These are phyloP conservation scores for Turritopsis rubra DNA, from an alignment of 30 jellyfish, hydroid and myxozoan species.

Conservation along the genomic window DNA sequence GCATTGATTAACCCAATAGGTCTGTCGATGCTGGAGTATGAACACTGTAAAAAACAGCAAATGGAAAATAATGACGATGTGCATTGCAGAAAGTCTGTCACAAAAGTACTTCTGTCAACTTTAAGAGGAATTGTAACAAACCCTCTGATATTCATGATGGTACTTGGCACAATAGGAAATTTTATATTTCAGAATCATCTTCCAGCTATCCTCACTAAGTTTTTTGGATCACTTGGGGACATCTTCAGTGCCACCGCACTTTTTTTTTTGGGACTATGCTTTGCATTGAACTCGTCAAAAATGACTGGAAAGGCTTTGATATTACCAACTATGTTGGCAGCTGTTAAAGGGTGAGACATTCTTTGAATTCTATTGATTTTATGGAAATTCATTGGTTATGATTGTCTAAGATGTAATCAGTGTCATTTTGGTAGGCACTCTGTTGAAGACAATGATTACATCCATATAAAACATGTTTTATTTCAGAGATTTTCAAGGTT, in stretches of 20 bases:
- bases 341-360: slow-evolving; percentile 62
- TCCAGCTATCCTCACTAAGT: slow-evolving; percentile 29
- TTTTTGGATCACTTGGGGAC: slow-evolving; percentile 41
- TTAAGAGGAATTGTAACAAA: slow-evolving; percentile 54
- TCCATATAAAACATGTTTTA: no score
- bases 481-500: no score
- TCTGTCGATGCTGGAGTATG: slow-evolving; percentile 58
- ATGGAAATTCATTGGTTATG: no score
- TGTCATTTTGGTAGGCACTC: no score
- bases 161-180: slow-evolving; percentile 47
- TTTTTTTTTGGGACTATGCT: slow-evolving; percentile 62
- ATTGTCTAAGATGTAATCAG: no score
- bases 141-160: slow-evolving; percentile 81
- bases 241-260: slow-evolving; percentile 84
- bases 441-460: no score
- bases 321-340: slow-evolving; percentile 57
- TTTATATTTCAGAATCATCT: slow-evolving; percentile 21
- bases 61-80: not conserved
- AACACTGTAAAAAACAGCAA: slow-evolving; percentile 27
- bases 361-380: not conserved
- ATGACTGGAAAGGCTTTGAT: slow-evolving; percentile 39
- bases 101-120: slow-evolving; percentile 44
- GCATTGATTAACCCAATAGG: slow-evolving; percentile 87
- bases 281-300: slow-evolving; percentile 45
- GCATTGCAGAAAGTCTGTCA: not conserved